A percentile compares a stretch with the other conserved stretches of the same genome.
Conservation (phyloP, 2,797 vertebrate species). For the Poecilia wingei region DNA sequence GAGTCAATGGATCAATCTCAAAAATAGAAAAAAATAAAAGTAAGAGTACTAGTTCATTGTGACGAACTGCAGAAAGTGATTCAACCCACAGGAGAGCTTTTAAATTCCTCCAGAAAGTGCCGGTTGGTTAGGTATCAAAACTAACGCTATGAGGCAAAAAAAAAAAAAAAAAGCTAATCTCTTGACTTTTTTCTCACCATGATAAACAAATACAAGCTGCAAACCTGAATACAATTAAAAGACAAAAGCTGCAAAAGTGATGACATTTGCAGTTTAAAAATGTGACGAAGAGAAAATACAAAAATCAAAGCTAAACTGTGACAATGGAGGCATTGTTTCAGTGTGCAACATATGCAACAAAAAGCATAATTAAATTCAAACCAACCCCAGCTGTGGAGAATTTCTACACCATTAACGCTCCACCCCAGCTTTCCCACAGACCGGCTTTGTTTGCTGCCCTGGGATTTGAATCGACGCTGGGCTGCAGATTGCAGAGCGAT, state of each 20-base stretch:
- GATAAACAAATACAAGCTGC: not conserved
- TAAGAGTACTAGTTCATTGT: too few relatives aligned
- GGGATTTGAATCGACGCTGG: constrained; percentile 19
- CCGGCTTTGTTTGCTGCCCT: constrained; percentile 52
- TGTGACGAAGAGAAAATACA: not conserved
- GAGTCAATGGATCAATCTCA: not conserved
- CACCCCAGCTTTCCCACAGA: constrained; percentile 60
- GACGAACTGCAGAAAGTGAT: not conserved
- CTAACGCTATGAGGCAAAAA: not conserved
- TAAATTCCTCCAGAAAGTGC: not conserved
- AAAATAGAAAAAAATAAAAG: not conserved
- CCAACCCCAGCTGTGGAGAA: constrained; percentile 8
- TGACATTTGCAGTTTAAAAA: not conserved
- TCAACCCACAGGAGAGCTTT: constrained; percentile 2
- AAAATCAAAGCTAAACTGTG: not conserved
- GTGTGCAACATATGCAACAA: not conserved
- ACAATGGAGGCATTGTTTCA: constrained; percentile 5
- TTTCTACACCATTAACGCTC: constrained; percentile 31
- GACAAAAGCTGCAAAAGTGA: not conserved
- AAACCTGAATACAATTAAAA: not conserved
- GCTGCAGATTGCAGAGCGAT: constrained; percentile 51
- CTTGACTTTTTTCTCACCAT: not conserved
- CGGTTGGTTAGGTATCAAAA: not conserved
- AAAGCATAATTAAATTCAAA: constrained; percentile 14
- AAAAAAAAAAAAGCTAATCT: not conserved